Conservation (phyloP, 92 coral and sea anemone species). For the Epizoanthus fatuus region DNA sequence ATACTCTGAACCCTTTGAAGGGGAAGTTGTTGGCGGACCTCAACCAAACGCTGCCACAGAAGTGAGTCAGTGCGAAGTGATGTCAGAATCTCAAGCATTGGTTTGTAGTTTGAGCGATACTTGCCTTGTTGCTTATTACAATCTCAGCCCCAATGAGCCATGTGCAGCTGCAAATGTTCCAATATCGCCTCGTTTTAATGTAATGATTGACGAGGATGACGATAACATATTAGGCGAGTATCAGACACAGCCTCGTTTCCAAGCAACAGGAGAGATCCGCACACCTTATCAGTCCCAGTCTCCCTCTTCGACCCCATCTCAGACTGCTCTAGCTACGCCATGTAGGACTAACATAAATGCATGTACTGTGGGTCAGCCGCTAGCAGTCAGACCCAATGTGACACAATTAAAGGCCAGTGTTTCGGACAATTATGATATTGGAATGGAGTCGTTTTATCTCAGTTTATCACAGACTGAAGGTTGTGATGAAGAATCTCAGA, state of each 20-base stretch:
- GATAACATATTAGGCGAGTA: conserved; percentile 69
- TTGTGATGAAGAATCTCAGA: conserved; percentile 75
- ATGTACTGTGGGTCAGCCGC: neutral
- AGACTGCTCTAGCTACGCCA: neutral
- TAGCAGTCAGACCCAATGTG: neutral
- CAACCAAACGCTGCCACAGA: conserved; percentile 10
- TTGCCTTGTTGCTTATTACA: conserved; percentile 75
- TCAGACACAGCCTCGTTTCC: conserved; percentile 67
- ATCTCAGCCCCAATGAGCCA: conserved; percentile 28
- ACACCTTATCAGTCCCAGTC: conserved; percentile 39
- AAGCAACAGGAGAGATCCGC: conserved; percentile 40
- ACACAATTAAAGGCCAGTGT: neutral
- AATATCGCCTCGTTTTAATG: neutral
- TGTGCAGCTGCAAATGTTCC: neutral
- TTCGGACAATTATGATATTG: neutral
- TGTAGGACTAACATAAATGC: neutral
- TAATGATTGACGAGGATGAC: neutral
- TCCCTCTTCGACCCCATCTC: conserved; percentile 29
- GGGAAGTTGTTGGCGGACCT: conserved; percentile 17
- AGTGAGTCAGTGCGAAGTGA: neutral
- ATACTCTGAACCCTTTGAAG: conserved; percentile 87
- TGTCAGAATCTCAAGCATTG: conserved; percentile 69
- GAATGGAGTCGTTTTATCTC: conserved; percentile 76
- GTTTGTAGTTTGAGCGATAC: conserved; percentile 88
- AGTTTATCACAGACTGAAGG: conserved; percentile 82